phyloP scores from a whole-genome alignment of 1,140 invertebrate species.

The Druon quercuslanigerum region DNA sequence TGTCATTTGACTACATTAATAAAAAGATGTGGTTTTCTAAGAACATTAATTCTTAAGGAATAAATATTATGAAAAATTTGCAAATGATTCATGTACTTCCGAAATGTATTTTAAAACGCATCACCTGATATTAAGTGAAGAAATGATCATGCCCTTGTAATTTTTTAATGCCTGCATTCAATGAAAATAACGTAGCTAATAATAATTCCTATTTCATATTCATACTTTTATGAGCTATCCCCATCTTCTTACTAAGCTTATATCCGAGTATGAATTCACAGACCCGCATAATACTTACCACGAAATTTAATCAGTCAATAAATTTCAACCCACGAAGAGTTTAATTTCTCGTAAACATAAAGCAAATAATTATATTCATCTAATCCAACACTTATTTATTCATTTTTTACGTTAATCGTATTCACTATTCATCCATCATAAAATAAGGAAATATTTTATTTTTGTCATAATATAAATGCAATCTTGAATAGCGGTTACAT shows the following conservation, averaged over 20 bases:
- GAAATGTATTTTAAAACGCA: not conserved
- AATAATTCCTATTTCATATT: slow-evolving; percentile 8
- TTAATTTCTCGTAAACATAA: slow-evolving; percentile 6
- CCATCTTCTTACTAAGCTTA: not conserved
- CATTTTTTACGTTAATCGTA: not conserved
- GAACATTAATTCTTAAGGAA: no score
- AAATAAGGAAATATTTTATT: no score
- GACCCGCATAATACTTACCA: slow-evolving; percentile 3
- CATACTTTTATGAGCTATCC: not conserved
- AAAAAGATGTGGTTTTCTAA: no score
- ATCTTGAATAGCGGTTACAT: no score
- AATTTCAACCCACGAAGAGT: slow-evolving; percentile 14
- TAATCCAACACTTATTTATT: not conserved
- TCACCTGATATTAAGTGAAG: not conserved
- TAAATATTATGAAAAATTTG: no score
- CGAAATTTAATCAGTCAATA: slow-evolving; percentile 18
- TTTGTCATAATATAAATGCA: no score
- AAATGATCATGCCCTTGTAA: not conserved
- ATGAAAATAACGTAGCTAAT: not conserved
- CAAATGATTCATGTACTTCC: no score
- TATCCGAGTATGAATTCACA: not conserved
- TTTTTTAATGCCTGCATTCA: not conserved
- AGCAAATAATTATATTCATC: slow-evolving; percentile 2
- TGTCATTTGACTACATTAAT: no score
- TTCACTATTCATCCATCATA: no score